Percentiles rank a stretch among this genome's conserved stretches.
Conservation (phyloP, 2,797 vertebrate genomes). For the Melanotaenia maccullochi region DNA sequence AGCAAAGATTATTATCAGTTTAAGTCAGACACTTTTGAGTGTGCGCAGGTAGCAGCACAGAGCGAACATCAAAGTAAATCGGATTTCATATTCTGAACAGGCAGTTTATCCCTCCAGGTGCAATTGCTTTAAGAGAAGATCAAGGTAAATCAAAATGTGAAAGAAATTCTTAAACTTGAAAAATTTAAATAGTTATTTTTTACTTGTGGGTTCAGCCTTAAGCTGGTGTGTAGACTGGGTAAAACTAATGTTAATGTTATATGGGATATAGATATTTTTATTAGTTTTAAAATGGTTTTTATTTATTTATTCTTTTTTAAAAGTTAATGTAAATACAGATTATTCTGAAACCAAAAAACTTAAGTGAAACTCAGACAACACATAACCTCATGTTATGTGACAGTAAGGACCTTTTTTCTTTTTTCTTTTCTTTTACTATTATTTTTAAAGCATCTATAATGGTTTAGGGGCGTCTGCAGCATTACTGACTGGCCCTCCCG, state of each 20-base stretch:
- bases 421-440: no score
- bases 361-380: no score
- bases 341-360: neutral
- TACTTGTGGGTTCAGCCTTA: neutral
- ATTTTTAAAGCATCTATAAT: neutral
- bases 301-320: neutral
- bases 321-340: neutral
- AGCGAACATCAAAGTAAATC: conserved; percentile 57
- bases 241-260: neutral
- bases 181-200: neutral
- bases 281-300: neutral
- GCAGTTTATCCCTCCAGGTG: conserved; percentile 4
- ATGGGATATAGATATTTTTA: neutral
- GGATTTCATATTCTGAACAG: conserved; percentile 42
- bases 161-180: conserved; percentile 21
- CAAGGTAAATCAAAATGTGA: conserved; percentile 30
- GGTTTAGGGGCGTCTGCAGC: conserved; percentile 14
- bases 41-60: neutral
- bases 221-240: neutral
- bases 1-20: neutral
- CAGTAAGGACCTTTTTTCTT: no score
- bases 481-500: neutral
- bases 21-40: neutral
- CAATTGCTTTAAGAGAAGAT: conserved; percentile 46
- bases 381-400: neutral